phyloP scores from a whole-genome alignment of 1,140 invertebrate genomes.

The Metaphire vulgaris region DNA sequence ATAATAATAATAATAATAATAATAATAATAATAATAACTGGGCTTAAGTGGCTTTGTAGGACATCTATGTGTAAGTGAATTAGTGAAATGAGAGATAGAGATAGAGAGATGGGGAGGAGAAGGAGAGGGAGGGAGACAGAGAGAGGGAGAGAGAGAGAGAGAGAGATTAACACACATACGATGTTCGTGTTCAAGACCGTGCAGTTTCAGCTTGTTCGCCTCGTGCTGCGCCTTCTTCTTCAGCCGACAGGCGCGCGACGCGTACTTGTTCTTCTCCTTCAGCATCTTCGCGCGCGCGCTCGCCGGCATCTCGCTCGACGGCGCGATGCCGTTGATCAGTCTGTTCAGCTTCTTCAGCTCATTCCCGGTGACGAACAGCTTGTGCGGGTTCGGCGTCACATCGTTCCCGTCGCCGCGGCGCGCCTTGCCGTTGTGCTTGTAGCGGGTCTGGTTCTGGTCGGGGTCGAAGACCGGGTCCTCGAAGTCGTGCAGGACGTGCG shows the following conservation, averaged over 20 bases:
- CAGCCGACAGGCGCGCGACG: slow-evolving; percentile 80
- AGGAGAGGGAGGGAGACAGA: neutral
- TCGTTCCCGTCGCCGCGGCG: slow-evolving; percentile 96
- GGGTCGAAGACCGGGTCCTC: slow-evolving; percentile 51
- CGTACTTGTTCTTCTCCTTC: slow-evolving; percentile 96
- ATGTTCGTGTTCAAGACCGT: slow-evolving; percentile 86
- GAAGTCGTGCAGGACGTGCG: slow-evolving; percentile 72
- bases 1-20: too few relatives aligned
- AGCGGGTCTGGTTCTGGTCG: slow-evolving; percentile 29
- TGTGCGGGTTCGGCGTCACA: slow-evolving; percentile 86
- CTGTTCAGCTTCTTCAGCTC: slow-evolving; percentile 86
- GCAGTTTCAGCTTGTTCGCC: slow-evolving; percentile 68
- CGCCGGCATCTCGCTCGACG: slow-evolving; percentile 66
- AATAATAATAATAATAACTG: too few relatives aligned
- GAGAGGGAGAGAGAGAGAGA: too few relatives aligned
- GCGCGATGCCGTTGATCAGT: slow-evolving; percentile 90
- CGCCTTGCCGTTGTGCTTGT: slow-evolving; percentile 61
- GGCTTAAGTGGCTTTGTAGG: too few relatives aligned
- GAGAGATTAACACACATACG: slow-evolving; percentile 63
- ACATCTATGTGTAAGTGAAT: too few relatives aligned
- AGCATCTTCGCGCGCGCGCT: slow-evolving; percentile 73
- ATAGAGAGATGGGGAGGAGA: neutral
- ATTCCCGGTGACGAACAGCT: slow-evolving; percentile 79
- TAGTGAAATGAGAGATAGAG: slow-evolving; percentile 33
- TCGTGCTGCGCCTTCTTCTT: slow-evolving; percentile 54